Percentiles rank a stretch among this genome's conserved stretches.
phyloP scores from a whole-genome alignment of 2,797 vertebrate species.

The Hybognathus amarus region DNA sequence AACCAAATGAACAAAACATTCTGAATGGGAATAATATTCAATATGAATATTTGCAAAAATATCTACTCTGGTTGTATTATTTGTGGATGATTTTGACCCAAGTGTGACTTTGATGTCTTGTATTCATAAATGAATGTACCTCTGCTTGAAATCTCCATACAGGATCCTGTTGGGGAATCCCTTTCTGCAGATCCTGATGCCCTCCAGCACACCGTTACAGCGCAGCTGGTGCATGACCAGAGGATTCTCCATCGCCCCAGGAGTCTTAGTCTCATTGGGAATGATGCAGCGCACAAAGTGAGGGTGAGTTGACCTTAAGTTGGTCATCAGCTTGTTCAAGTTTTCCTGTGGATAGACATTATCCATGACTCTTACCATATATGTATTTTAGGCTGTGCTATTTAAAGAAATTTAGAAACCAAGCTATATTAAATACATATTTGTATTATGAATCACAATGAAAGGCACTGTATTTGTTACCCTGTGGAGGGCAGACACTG shows the following conservation, averaged over 20 bases:
- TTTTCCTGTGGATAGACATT: conserved; percentile 75
- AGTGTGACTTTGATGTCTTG: background rate
- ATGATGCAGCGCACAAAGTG: conserved; percentile 84
- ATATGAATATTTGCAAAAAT: background rate
- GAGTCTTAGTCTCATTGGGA: conserved; percentile 80
- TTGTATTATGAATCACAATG: conserved; percentile 74
- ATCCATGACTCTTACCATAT: background rate
- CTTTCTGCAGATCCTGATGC: conserved; percentile 84
- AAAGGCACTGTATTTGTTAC: conserved; percentile 84
- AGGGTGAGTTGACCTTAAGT: conserved; percentile 80
- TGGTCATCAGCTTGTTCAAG: conserved; percentile 84
- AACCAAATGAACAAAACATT: background rate
- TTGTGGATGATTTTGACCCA: background rate
- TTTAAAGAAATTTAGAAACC: background rate
- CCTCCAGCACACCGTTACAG: conserved; percentile 83
- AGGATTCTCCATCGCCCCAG: conserved; percentile 84
- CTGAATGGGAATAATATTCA: background rate
- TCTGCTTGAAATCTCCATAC: conserved; percentile 82
- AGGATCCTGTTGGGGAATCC: conserved; percentile 85
- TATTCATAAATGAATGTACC: conserved; percentile 62
- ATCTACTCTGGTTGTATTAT: background rate
- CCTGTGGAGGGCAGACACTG: conserved; percentile 87
- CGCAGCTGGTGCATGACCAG: conserved; percentile 90
- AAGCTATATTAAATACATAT: background rate
- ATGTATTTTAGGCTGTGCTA: background rate